phyloP scores from a whole-genome alignment of 2,797 vertebrate genomes.

The Sandelia bainsii region DNA sequence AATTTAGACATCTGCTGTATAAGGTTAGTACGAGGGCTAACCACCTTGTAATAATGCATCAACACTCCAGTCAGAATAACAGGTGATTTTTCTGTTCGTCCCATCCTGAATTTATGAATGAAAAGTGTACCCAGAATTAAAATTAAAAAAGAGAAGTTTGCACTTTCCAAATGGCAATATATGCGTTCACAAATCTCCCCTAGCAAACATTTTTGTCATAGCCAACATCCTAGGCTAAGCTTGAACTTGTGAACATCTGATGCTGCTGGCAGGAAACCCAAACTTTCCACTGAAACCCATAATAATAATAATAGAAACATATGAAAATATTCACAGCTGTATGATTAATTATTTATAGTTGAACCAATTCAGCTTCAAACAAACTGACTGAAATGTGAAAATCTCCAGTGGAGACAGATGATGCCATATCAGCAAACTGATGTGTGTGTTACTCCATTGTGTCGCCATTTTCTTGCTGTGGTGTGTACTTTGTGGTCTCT shows the following conservation, averaged over 20 bases:
- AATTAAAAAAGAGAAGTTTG: too few species aligned
- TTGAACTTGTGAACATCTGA: neutral
- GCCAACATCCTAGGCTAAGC: neutral
- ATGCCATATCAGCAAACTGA: neutral
- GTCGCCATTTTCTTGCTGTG: neutral
- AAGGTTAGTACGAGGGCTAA: neutral
- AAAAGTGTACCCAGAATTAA: too few species aligned
- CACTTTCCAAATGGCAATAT: too few species aligned
- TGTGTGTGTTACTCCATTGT: neutral
- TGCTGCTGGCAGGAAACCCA: neutral
- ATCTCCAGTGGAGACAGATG: neutral
- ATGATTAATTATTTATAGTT: slow-evolving; percentile 23
- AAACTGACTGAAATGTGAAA: neutral
- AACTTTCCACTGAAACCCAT: neutral
- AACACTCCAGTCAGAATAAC: neutral
- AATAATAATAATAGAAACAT: neutral
- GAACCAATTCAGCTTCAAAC: slow-evolving; percentile 1
- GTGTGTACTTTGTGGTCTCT: slow-evolving; percentile 9
- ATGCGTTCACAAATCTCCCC: neutral
- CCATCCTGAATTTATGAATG: too few species aligned
- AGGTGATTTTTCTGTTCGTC: neutral
- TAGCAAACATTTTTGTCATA: neutral
- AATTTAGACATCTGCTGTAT: neutral
- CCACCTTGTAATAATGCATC: neutral
- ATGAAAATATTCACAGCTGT: neutral